Evolutionary conservation across 1,140 invertebrate genomes (phyloP).

Genomic region (Agrypnia vestita): DNA sequence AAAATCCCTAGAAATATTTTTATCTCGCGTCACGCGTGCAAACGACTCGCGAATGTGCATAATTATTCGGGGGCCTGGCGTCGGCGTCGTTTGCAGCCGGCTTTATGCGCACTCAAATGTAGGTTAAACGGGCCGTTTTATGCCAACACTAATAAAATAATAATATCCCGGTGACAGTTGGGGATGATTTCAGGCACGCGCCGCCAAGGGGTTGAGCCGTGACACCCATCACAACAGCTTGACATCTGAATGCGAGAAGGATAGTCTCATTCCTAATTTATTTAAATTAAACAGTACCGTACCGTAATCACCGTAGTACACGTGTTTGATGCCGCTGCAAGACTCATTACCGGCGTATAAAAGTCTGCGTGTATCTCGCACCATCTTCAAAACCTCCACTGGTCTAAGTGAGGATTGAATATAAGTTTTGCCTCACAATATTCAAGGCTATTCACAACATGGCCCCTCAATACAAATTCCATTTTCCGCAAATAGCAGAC

Average conservation of each 20-base stretch:
- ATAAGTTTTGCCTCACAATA: too few relatives aligned
- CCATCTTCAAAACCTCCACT: too few relatives aligned
- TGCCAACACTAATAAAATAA: slow-evolving; percentile 11
- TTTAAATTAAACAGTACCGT: too few relatives aligned
- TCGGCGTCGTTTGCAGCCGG: neutral
- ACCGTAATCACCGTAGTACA: too few relatives aligned
- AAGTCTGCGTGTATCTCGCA: too few relatives aligned
- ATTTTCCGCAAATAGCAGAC: too few relatives aligned
- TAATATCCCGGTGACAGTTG: neutral
- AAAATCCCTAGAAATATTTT: too few relatives aligned
- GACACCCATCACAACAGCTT: neutral
- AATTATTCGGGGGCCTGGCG: neutral
- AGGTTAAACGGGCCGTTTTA: neutral
- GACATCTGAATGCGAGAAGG: neutral
- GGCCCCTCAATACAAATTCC: too few relatives aligned
- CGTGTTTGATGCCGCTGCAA: too few relatives aligned
- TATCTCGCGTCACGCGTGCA: neutral
- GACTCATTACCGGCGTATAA: too few relatives aligned
- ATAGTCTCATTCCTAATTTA: neutral
- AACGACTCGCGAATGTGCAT: neutral
- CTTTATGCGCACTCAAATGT: neutral
- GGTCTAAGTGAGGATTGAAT: too few relatives aligned
- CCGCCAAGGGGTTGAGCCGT: neutral
- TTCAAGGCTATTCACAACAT: too few relatives aligned
- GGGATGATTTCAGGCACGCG: neutral